Percentiles rank a stretch among this genome's conserved stretches.
These are phyloP conservation scores for Chiroxiphia lanceolata DNA, from an alignment of 2,797 vertebrate genomes.

Conservation along the genomic window DNA sequence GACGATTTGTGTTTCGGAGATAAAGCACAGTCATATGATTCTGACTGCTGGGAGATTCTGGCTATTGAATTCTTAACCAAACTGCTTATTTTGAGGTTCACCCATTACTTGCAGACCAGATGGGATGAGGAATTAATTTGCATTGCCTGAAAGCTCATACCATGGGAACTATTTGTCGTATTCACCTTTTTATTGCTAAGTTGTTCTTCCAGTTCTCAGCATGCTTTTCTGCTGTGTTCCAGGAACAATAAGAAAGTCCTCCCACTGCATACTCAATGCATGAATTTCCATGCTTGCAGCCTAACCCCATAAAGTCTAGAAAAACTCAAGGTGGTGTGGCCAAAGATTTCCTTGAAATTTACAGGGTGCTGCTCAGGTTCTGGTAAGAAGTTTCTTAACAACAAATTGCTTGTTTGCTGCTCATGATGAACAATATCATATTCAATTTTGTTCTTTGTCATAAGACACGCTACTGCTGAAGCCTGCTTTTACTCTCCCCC, in stretches of 20 bases:
- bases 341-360: constrained; percentile 17
- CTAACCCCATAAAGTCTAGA: constrained; percentile 2
- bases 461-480: not conserved
- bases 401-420: not conserved
- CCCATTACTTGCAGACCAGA: not conserved
- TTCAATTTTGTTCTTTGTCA: not conserved
- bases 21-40: not conserved
- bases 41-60: not conserved
- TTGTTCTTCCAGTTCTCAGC: constrained; percentile 63
- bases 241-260: constrained; percentile 42
- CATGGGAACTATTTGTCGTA: constrained; percentile 16
- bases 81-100: not conserved
- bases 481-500: not conserved
- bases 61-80: not conserved
- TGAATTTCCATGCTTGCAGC: constrained; percentile 45
- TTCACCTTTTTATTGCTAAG: constrained; percentile 58
- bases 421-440: not conserved
- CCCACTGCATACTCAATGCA: not conserved
- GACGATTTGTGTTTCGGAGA: not conserved
- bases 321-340: not conserved
- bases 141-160: constrained; percentile 2
- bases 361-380: not conserved
- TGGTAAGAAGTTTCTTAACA: constrained; percentile 13
- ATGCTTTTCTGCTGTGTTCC: constrained; percentile 48
- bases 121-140: not conserved